Evolutionary conservation across 2,888 invertebrate genomes (phyloP).

Genomic region (Rhyacophila evoluta): DNA sequence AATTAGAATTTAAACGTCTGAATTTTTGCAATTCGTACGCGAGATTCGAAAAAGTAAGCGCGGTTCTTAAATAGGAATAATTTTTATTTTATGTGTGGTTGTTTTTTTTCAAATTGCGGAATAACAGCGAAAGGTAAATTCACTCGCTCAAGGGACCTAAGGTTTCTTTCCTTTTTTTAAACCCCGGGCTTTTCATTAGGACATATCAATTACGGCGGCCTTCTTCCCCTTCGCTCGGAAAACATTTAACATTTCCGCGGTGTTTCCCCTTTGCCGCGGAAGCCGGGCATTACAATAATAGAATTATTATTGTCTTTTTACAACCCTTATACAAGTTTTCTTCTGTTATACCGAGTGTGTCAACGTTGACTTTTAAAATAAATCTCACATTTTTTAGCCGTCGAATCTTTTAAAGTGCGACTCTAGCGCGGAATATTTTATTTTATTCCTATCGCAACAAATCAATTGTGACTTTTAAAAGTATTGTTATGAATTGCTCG

Average conservation of each 20-base stretch:
- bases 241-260: neutral
- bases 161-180: conserved; percentile 23
- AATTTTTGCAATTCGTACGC: conserved; percentile 11
- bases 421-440: neutral
- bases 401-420: too few species aligned
- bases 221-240: neutral
- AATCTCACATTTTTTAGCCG: too few species aligned
- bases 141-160: neutral
- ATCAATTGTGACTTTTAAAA: neutral
- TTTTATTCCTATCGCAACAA: neutral
- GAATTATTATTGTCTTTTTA: too few species aligned
- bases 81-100: conserved; percentile 8
- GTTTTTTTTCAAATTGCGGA: conserved; percentile 22
- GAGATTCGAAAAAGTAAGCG: neutral
- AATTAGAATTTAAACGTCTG: conserved; percentile 12
- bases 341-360: too few species aligned
- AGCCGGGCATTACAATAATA: neutral
- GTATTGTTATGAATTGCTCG: neutral
- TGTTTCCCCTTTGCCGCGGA: neutral
- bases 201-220: conserved; percentile 13
- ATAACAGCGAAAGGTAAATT: conserved; percentile 9
- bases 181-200: conserved; percentile 13
- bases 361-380: too few species aligned
- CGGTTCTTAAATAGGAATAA: neutral
- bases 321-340: too few species aligned